Evolutionary conservation across 2,113 vertebrate species (phyloP).

Genomic region (Hyperoodon ampullatus): DNA sequence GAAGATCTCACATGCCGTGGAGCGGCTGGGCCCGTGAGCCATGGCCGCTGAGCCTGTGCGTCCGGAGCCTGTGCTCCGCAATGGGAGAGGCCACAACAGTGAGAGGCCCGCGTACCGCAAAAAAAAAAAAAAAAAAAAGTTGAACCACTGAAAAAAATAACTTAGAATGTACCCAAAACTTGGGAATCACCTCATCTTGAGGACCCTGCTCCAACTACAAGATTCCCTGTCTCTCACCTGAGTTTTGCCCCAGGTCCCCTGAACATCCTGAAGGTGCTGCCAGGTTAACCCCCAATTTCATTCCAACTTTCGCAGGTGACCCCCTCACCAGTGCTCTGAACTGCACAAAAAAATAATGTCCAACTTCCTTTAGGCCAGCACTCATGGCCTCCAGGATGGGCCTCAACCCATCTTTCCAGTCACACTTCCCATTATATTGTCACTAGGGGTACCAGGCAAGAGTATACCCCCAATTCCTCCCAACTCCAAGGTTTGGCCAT

Average conservation of each 20-base stretch:
- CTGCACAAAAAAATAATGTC: not conserved
- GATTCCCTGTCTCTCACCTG: not conserved
- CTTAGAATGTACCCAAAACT: not conserved
- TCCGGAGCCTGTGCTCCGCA: no score
- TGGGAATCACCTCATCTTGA: not conserved
- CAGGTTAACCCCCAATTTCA: not conserved
- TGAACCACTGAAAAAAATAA: not conserved
- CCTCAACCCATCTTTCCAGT: not conserved
- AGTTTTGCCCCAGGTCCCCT: not conserved
- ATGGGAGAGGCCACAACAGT: no score
- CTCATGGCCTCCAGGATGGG: not conserved
- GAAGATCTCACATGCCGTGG: no score
- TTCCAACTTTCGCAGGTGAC: not conserved
- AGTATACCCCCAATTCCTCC: not conserved
- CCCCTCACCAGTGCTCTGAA: not conserved
- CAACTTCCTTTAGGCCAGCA: not conserved
- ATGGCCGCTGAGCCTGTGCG: no score
- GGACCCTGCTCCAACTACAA: not conserved
- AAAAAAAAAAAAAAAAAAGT: no score
- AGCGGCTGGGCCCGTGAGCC: no score
- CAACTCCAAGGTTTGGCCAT: not conserved
- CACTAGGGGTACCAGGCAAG: not conserved
- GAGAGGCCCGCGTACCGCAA: no score
- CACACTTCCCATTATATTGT: not conserved
- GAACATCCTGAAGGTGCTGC: not conserved